Evolutionary conservation across 2,888 invertebrate genomes (phyloP).

Genomic region (Camponotus fellah): DNA sequence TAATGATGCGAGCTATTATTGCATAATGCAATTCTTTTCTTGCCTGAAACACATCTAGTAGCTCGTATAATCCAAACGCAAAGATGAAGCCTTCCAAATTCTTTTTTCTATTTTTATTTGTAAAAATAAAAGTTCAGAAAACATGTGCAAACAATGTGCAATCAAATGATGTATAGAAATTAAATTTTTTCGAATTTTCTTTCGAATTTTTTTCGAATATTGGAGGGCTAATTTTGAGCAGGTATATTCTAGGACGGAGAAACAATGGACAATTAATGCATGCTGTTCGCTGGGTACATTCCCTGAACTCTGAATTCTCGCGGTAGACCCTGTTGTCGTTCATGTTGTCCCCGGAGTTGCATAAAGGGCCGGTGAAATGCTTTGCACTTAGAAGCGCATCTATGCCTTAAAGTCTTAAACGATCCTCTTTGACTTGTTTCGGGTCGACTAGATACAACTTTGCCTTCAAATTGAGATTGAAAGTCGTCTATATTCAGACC

Average conservation of each 20-base stretch:
- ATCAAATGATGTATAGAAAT: not conserved
- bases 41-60: conserved; percentile 30
- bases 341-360: conserved; percentile 64
- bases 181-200: not conserved
- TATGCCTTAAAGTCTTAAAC: conserved; percentile 58
- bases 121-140: not conserved
- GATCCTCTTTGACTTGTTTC: conserved; percentile 54
- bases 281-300: conserved; percentile 77
- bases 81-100: conserved; percentile 18
- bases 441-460: conserved; percentile 15
- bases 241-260: conserved; percentile 72
- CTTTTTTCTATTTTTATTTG: not conserved
- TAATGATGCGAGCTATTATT: conserved; percentile 4
- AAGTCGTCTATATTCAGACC: not conserved
- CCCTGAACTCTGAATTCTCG: conserved; percentile 69
- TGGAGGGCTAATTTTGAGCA: not conserved
- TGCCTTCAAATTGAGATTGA: conserved; percentile 22
- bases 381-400: conserved; percentile 14
- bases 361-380: conserved; percentile 67
- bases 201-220: not conserved
- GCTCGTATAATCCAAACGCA: conserved; percentile 45
- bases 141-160: not conserved
- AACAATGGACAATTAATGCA: conserved; percentile 84
- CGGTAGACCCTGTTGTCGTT: conserved; percentile 50
- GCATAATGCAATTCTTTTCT: conserved; percentile 43